Conservation (phyloP, 2,888 invertebrate genomes). For the Flexamia atlantica region DNA sequence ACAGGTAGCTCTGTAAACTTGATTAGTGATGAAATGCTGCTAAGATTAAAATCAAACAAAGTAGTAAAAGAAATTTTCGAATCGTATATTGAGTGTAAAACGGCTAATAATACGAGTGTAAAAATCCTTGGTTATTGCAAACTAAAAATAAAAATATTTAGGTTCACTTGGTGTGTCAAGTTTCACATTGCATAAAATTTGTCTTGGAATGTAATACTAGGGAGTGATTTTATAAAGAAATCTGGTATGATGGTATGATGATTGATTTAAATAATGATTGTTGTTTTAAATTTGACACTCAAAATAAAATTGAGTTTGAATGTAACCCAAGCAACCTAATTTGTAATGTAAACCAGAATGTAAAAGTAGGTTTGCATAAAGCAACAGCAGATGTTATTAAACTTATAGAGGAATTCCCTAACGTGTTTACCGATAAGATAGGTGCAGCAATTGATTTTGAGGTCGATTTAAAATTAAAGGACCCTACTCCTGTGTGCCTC, state of each 20-base stretch:
- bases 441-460: slow-evolving; percentile 12
- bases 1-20: slow-evolving; percentile 1
- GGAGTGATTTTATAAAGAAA: slow-evolving; percentile 11
- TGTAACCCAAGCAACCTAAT: background rate
- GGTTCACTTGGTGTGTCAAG: slow-evolving; percentile 2
- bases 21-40: background rate
- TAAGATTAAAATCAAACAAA: background rate
- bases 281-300: background rate
- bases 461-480: slow-evolving; percentile 3
- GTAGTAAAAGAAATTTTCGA: background rate
- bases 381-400: background rate
- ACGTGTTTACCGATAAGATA: slow-evolving; percentile 33
- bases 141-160: slow-evolving; percentile 12
- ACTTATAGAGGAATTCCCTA: background rate
- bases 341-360: background rate
- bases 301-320: slow-evolving; percentile 13
- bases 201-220: slow-evolving; percentile 1
- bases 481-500: background rate
- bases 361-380: background rate
- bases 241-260: slow-evolving; percentile 9
- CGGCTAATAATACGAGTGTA: background rate
- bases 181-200: background rate
- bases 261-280: slow-evolving; percentile 17
- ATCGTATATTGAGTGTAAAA: background rate
- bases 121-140: background rate